Percentiles rank a stretch among this genome's conserved stretches.
These are phyloP conservation scores for Tautogolabrus adspersus DNA, from an alignment of 2,113 vertebrate genomes.

Conservation along the genomic window DNA sequence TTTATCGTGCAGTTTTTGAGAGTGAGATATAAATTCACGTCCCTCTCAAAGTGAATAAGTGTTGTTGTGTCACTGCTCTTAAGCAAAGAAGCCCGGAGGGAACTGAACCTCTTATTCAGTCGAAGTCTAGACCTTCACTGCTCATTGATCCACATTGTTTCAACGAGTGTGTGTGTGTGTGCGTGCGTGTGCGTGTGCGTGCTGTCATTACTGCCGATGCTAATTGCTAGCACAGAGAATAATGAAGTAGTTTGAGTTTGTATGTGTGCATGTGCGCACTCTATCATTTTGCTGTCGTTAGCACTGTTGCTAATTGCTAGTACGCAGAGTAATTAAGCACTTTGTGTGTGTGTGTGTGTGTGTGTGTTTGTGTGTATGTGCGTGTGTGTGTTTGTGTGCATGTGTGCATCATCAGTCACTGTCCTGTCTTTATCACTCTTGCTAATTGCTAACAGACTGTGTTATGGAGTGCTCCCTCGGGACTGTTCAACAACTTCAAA, in stretches of 20 bases:
- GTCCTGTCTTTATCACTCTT: conserved; percentile 55
- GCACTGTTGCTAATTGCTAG: conserved; percentile 45
- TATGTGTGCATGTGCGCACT: conserved; percentile 17
- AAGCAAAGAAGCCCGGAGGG: not conserved
- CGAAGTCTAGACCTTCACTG: not conserved
- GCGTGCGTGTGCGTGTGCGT: conserved; percentile 11
- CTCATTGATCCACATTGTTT: not conserved
- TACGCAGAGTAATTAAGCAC: conserved; percentile 30
- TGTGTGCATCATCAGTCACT: conserved; percentile 55
- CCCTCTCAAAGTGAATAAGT: too few species aligned
- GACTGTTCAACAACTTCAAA: conserved; percentile 29
- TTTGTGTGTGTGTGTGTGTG: conserved; percentile 5
- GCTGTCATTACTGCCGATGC: conserved; percentile 15
- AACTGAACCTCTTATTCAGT: not conserved
- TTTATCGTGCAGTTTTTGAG: too few species aligned
- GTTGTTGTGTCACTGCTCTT: not conserved
- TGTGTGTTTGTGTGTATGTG: conserved; percentile 11
- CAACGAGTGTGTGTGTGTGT: not conserved
- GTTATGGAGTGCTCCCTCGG: conserved; percentile 59
- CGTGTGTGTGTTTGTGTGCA: conserved; percentile 5
- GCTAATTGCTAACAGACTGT: conserved; percentile 63
- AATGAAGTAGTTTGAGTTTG: conserved; percentile 40
- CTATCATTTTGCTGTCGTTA: conserved; percentile 51
- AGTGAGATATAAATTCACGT: too few species aligned
- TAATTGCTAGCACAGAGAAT: conserved; percentile 44